Conservation (phyloP, 1,140 invertebrate species). For the Dermatophagoides farinae region DNA sequence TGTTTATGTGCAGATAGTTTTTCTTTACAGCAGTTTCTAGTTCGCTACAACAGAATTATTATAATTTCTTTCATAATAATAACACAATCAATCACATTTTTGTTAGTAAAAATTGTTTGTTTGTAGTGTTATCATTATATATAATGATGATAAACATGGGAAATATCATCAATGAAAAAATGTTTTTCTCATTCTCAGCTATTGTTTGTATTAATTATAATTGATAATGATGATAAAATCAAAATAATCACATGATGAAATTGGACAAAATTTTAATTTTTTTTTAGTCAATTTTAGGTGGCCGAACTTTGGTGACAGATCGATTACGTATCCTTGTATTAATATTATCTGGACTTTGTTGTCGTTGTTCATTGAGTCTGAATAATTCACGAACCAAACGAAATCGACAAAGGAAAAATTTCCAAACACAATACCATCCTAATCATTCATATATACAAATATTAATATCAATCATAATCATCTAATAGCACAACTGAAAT, state of each 20-base stretch:
- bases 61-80: no score
- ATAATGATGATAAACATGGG: no score
- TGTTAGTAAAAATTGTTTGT: no score
- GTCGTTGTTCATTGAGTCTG: neutral
- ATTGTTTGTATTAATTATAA: no score
- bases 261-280: no score
- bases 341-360: neutral
- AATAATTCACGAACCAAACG: slow-evolving; percentile 2
- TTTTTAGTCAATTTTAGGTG: neutral
- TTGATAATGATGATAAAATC: neutral
- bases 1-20: no score
- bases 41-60: no score
- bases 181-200: no score
- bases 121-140: no score
- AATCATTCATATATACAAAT: neutral
- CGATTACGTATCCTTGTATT: neutral
- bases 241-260: neutral
- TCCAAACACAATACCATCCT: slow-evolving; percentile 7
- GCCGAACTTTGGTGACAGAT: neutral
- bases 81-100: no score
- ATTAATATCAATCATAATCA: neutral
- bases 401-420: slow-evolving; percentile 5
- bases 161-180: no score
- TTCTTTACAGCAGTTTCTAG: no score
- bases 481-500: neutral